phyloP scores from a whole-genome alignment of 2,113 vertebrate genomes.

The Colaptes auratus region DNA sequence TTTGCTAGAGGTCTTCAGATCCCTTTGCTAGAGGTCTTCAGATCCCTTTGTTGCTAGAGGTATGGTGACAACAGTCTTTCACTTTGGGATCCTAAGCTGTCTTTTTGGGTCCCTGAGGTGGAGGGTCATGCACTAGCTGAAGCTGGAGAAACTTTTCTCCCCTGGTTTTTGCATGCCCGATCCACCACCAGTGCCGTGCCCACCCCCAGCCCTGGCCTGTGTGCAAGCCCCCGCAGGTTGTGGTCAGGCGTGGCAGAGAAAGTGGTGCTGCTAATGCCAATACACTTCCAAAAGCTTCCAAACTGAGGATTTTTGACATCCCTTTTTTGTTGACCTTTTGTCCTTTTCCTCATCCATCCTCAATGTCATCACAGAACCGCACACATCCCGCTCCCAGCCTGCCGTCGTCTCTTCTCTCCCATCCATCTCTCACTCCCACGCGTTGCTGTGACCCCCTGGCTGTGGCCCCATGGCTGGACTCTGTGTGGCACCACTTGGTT shows the following conservation, averaged over 20 bases:
- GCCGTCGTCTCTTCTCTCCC: not conserved
- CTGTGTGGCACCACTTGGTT: conserved; percentile 7
- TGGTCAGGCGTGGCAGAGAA: conserved; percentile 18
- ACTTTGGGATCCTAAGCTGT: not conserved
- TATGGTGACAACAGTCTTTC: not conserved
- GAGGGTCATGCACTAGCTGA: not conserved
- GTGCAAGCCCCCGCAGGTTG: not conserved
- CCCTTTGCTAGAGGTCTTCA: not conserved
- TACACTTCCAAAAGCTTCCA: conserved; percentile 18
- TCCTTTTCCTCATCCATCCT: conserved; percentile 45
- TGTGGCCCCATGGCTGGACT: not conserved
- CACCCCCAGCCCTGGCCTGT: not conserved
- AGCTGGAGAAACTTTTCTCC: not conserved
- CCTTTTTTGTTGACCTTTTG: conserved; percentile 64
- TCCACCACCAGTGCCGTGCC: not conserved
- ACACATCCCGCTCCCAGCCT: not conserved
- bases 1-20: too few species aligned
- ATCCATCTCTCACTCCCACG: not conserved
- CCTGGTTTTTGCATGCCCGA: not conserved
- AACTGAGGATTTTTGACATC: conserved; percentile 69
- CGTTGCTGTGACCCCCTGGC: conserved; percentile 34
- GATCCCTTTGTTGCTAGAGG: not conserved
- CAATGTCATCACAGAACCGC: conserved; percentile 18
- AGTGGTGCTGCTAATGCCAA: conserved; percentile 59
- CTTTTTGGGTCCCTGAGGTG: not conserved